These are phyloP conservation scores for Cheilosia pagana DNA, from an alignment of 2,888 invertebrate species.

Conservation along the genomic window DNA sequence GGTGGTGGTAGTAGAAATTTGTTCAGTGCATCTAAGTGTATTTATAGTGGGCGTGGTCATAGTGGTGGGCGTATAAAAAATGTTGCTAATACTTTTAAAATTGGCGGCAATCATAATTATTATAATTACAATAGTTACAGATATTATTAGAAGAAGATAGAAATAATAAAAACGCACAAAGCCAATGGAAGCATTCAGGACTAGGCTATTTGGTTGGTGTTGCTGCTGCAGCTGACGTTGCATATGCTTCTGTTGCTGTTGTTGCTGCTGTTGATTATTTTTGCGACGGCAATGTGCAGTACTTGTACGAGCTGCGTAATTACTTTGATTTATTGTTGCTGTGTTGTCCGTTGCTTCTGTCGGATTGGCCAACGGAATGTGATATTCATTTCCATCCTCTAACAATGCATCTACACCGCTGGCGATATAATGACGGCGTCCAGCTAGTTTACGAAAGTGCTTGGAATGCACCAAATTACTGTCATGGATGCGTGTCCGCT, in stretches of 20 bases:
- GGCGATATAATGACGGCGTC: constrained; percentile 64
- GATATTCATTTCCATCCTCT: constrained; percentile 64
- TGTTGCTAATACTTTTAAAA: constrained; percentile 71
- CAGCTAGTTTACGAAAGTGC: constrained; percentile 28
- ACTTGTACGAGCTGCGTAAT: constrained; percentile 32
- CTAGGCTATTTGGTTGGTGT: constrained; percentile 49
- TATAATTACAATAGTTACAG: constrained; percentile 74
- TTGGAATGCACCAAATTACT: constrained; percentile 60
- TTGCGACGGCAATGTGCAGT: constrained; percentile 52
- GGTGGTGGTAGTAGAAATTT: constrained; percentile 54
- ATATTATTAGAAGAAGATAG: constrained; percentile 68
- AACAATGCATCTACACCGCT: constrained; percentile 47
- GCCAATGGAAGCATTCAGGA: constrained; percentile 69
- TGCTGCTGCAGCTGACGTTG: constrained; percentile 25
- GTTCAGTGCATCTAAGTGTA: constrained; percentile 71
- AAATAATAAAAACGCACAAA: constrained; percentile 74
- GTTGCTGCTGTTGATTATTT: constrained; percentile 41
- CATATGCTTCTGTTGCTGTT: constrained; percentile 25
- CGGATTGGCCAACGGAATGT: constrained; percentile 43
- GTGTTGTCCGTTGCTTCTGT: neutral
- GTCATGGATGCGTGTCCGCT: constrained; percentile 62
- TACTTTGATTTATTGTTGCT: constrained; percentile 52
- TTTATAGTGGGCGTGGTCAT: constrained; percentile 64
- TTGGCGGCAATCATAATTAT: constrained; percentile 75
- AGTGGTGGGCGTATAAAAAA: constrained; percentile 74